Evolutionary conservation across 30 jellyfish, hydroid and myxozoan species (phyloP), one percentile per base, ranked within the genome.

Genomic region (Aurelia sp.): DNA sequence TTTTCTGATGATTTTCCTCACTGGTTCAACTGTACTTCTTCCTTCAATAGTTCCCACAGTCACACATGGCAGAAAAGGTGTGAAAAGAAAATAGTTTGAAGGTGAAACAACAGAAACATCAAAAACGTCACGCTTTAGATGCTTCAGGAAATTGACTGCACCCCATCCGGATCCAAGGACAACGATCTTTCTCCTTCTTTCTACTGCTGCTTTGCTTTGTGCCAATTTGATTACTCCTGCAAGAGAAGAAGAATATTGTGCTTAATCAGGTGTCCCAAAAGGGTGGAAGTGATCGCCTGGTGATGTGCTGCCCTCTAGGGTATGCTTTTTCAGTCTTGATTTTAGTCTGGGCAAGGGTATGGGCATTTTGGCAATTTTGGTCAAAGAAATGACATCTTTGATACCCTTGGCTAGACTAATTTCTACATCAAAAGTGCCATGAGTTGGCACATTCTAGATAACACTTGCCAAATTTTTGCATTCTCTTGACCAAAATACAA

Each of bases 111-210:
- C 90, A 20, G 97, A 60, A 11, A 92, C 96, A 72, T 92, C 98
- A 81, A 35, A 92, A 17, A 4, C 33, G 6, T 71, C 97, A 41
- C 96, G 89, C 48, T 87, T 75, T 35, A 92, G 80, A 47, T 94
- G 86, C 79, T 81, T 86, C 50, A 92, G 50, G 40, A 92, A 87
- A 83, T 80, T 92, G 79, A 92, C 95, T 12, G 98, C 97, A 22
- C 98, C 98, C 98, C 98, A 92, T 11, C 98, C 98, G 48, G 98
- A 79, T 41, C 98, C 98, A 75, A 92, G 94, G 18, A 92, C 84
- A 4, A 92, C 97, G 3, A 92, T 66, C 72, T 87, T 92, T 71
- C 60, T 79, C 74, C 82, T 85, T 74, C 47, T 71, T 7, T 35
- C 79, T 17, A 10, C 69, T n/a, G 37, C 70, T 41, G 89, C 89